Evolutionary conservation across 1,140 invertebrate species (phyloP).

Genomic region (Acromyrmex heyeri): DNA sequence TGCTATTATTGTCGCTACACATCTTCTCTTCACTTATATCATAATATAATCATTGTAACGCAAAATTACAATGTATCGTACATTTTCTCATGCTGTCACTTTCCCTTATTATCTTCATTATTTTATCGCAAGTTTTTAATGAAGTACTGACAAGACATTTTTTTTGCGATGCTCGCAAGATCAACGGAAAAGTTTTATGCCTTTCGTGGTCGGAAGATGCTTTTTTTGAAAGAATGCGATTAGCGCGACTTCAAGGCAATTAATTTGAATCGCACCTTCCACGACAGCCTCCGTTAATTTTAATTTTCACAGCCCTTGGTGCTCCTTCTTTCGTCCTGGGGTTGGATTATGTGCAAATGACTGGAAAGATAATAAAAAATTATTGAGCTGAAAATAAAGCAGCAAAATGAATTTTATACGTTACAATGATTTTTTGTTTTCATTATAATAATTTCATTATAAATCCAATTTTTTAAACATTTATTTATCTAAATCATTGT

Average conservation of each 20-base stretch:
- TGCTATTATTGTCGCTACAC: constrained; percentile 1
- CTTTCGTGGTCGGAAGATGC: background rate
- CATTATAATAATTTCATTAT: background rate
- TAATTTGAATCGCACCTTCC: constrained; percentile 68
- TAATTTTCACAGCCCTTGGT: constrained; percentile 60
- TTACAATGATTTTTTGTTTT: background rate
- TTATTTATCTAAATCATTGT: background rate
- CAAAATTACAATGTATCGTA: background rate
- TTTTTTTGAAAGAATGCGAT: constrained; percentile 51
- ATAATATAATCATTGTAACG: background rate
- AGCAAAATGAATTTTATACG: background rate
- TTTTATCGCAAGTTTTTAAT: constrained; percentile 49
- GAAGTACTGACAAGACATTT: constrained; percentile 37
- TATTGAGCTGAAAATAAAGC: background rate
- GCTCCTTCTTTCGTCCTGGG: background rate
- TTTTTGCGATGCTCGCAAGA: background rate
- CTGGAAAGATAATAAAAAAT: constrained; percentile 31
- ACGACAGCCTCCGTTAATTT: constrained; percentile 68
- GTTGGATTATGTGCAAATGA: constrained; percentile 23
- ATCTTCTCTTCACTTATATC: background rate
- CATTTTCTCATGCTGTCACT: background rate
- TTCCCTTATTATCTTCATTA: constrained; percentile 11
- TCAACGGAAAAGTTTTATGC: constrained; percentile 44
- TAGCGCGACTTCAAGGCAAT: constrained; percentile 67
- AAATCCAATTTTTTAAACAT: background rate